phyloP scores from a whole-genome alignment of 1,140 invertebrate species.

The Semibalanus balanoides region DNA sequence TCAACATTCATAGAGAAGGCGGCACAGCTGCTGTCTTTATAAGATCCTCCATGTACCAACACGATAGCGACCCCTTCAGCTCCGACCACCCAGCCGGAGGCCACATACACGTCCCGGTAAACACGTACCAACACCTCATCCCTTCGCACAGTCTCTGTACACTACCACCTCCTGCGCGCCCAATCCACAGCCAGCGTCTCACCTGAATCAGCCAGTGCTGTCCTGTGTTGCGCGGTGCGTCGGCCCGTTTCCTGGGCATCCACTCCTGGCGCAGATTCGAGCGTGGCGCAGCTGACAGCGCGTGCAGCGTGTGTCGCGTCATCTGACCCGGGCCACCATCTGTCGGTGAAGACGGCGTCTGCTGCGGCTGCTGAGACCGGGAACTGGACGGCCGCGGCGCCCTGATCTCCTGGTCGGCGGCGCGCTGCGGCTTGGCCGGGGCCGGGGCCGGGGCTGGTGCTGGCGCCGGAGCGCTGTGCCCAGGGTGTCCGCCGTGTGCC shows the following conservation, averaged over 20 bases:
- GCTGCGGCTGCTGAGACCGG: neutral
- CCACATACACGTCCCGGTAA: too few relatives aligned
- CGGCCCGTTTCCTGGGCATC: neutral
- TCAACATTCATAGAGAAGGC: too few relatives aligned
- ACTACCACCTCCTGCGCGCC: too few relatives aligned
- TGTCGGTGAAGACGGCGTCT: neutral
- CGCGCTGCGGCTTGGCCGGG: neutral
- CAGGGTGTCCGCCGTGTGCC: neutral
- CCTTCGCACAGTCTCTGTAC: too few relatives aligned
- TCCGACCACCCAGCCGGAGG: too few relatives aligned
- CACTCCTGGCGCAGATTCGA: neutral
- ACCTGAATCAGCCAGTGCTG: conserved; percentile 79
- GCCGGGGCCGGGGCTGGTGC: too few relatives aligned
- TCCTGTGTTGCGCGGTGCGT: conserved; percentile 39
- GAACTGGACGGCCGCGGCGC: too few relatives aligned
- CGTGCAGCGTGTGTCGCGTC: conserved; percentile 57
- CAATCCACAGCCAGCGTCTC: too few relatives aligned
- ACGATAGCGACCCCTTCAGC: too few relatives aligned
- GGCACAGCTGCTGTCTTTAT: too few relatives aligned
- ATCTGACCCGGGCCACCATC: conserved; percentile 41
- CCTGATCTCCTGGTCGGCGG: neutral
- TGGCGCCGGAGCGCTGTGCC: neutral
- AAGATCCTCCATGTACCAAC: too few relatives aligned
- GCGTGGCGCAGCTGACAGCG: conserved; percentile 53
- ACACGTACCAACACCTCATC: too few relatives aligned